Conservation (phyloP, 2,113 vertebrate species). For the Anser cygnoides region DNA sequence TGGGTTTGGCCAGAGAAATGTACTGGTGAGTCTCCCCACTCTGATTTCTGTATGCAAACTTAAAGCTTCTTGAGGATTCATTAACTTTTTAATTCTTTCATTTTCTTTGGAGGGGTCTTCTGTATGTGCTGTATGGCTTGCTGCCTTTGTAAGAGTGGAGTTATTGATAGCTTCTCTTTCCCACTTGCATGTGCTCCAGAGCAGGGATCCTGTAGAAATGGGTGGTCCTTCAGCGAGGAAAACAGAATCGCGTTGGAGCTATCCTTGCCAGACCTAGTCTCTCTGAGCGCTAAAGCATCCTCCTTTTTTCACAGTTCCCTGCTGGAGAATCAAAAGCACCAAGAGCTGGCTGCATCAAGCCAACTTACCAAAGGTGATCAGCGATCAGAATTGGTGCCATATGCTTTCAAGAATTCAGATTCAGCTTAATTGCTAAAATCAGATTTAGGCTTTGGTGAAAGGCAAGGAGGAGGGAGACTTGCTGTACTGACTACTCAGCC, state of each 20-base stretch:
- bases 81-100: constrained; percentile 27
- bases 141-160: not conserved
- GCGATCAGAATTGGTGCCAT: not conserved
- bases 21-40: not conserved
- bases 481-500: not conserved
- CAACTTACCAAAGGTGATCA: not conserved
- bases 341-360: not conserved
- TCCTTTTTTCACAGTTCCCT: not conserved
- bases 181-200: not conserved
- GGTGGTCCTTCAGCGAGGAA: not conserved
- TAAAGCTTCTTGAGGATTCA: constrained; percentile 4
- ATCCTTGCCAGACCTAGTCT: not conserved
- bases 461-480: not conserved
- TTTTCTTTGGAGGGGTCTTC: not conserved
- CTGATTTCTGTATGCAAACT: constrained; percentile 6
- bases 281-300: not conserved
- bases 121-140: not conserved
- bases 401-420: not conserved
- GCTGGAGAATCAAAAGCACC: not conserved
- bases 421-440: not conserved
- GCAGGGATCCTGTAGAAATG: not conserved
- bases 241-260: not conserved
- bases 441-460: not conserved
- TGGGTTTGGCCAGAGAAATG: constrained; percentile 39
- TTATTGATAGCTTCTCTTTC: not conserved